phyloP scores from a whole-genome alignment of 2,113 vertebrate genomes.

The Hippocampus comes region DNA sequence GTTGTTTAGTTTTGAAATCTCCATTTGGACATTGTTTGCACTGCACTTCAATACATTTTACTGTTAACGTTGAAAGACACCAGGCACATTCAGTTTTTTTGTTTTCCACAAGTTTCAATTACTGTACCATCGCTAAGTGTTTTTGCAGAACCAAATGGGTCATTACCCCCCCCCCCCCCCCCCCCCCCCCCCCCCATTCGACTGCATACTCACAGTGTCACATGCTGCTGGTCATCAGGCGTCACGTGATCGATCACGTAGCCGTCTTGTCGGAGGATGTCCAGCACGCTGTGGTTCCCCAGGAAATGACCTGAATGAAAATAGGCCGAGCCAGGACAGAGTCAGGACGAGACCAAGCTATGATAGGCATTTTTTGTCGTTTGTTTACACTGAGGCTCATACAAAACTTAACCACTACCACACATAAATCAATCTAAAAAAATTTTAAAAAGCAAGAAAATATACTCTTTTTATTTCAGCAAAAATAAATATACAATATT shows the following conservation, averaged over 20 bases:
- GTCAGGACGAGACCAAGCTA: neutral
- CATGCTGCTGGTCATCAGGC: constrained; percentile 73
- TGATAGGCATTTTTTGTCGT: no score
- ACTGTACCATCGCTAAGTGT: neutral
- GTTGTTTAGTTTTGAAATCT: constrained; percentile 41
- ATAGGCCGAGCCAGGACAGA: constrained; percentile 21
- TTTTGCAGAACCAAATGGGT: neutral
- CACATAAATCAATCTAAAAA: no score
- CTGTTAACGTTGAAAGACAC: neutral
- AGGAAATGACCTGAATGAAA: constrained; percentile 93
- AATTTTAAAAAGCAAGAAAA: constrained; percentile 78
- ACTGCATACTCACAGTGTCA: constrained; percentile 77
- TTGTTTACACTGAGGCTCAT: no score
- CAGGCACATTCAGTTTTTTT: neutral
- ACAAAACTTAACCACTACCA: neutral
- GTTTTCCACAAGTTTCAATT: neutral
- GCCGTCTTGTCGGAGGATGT: constrained; percentile 90
- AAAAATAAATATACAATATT: constrained; percentile 98
- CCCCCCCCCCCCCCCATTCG: no score
- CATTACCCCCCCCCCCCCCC: neutral
- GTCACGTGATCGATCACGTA: constrained; percentile 89
- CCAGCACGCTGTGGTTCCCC: constrained; percentile 96
- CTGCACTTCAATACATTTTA: constrained; percentile 32
- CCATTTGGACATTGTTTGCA: constrained; percentile 29
- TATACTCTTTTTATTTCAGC: constrained; percentile 83